phyloP scores from a whole-genome alignment of 2,113 vertebrate genomes.

The Calidris pygmaea region DNA sequence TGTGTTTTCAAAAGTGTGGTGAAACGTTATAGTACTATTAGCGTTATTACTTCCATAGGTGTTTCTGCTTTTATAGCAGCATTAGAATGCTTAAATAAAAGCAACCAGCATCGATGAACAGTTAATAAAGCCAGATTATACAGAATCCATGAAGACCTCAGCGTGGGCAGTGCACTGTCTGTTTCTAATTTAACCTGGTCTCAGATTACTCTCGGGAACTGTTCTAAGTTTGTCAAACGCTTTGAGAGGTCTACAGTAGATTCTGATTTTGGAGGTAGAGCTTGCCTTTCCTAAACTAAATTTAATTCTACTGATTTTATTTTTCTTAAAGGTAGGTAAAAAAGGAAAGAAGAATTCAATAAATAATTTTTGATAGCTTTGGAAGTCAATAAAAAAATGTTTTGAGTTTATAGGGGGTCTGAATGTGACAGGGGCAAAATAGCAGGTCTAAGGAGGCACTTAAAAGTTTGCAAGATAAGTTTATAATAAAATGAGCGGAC shows the following conservation, averaged over 20 bases:
- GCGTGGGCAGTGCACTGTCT: neutral
- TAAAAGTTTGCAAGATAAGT: neutral
- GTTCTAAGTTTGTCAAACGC: neutral
- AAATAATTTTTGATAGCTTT: neutral
- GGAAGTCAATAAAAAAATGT: neutral
- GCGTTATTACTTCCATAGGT: neutral
- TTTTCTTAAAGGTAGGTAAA: neutral
- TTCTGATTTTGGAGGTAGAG: neutral
- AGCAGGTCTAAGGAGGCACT: neutral
- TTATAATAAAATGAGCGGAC: neutral
- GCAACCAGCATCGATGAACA: neutral
- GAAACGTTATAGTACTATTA: neutral
- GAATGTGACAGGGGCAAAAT: neutral
- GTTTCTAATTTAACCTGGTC: slow-evolving; percentile 2
- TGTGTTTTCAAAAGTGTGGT: neutral
- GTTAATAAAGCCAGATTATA: neutral
- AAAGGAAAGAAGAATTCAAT: neutral
- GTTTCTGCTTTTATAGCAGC: neutral
- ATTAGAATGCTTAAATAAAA: neutral
- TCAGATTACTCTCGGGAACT: neutral
- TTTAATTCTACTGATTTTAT: neutral
- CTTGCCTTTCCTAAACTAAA: neutral
- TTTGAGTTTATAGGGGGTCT: neutral
- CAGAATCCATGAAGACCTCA: neutral
- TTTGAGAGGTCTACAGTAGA: neutral